Evolutionary conservation across 2,888 invertebrate genomes (phyloP).

Genomic region (Nebria salina): DNA sequence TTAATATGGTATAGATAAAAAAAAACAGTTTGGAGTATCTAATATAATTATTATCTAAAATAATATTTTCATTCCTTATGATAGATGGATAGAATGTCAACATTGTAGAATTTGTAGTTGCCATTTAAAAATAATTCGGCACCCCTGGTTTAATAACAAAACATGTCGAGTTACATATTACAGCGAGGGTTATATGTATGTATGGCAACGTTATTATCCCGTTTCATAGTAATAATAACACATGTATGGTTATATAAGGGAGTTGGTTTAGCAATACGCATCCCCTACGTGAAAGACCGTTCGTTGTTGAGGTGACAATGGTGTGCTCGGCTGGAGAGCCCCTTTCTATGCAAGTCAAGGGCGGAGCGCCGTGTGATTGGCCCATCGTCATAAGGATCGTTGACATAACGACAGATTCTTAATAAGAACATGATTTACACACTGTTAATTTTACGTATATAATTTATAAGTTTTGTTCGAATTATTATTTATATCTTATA

Average conservation of each 20-base stretch:
- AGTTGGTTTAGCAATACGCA: not conserved
- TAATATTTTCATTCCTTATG: no score
- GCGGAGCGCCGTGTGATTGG: conserved; percentile 23
- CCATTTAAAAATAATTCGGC: no score
- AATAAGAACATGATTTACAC: no score
- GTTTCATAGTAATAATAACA: conserved; percentile 10
- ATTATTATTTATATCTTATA: not conserved
- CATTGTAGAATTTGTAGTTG: no score
- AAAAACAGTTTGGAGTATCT: no score
- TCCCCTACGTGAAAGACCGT: not conserved
- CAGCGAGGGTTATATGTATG: conserved; percentile 10
- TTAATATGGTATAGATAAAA: no score
- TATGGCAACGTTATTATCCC: conserved; percentile 27
- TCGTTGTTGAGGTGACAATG: conserved; percentile 17
- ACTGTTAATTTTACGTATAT: no score
- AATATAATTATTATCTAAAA: no score
- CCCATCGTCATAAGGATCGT: conserved; percentile 10
- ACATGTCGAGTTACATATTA: not conserved
- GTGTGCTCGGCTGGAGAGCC: conserved; percentile 4
- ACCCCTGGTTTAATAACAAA: no score
- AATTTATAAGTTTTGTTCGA: no score
- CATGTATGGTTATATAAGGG: conserved; percentile 13
- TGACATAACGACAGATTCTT: conserved; percentile 16
- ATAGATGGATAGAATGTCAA: no score
- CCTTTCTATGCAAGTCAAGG: conserved; percentile 9